Base-by-base conservation (phyloP, 2,113 vertebrate species). In the Pelvicachromis taeniatus region DNA sequence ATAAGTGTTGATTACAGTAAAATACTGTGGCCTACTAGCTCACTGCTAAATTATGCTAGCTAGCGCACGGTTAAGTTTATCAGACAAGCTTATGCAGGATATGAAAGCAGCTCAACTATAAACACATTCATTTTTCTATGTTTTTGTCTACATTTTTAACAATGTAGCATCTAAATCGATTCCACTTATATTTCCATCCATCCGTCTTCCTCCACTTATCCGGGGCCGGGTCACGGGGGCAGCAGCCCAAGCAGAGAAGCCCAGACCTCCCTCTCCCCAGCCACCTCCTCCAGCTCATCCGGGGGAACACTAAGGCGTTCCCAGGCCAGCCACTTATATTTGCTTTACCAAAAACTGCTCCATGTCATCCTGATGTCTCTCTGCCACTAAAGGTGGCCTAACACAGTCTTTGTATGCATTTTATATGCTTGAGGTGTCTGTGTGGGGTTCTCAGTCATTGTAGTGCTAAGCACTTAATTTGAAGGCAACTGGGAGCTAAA, bases 321-420 rank as follows among this genome's bases (percentile, higher is more conserved):
- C n/a, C n/a, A n/a, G n/a, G n/a, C n/a, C n/a, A n/a, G n/a, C n/a
- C n/a, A n/a, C n/a, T n/a, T n/a, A n/a, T 59, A 33, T 33, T 59
- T 59, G 5, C 29, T 33, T 61, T 61, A 33, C 33, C 29, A 33
- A 33, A 33, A 33, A 61, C 58, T 33, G 56, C 29, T 33, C 8
- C 0, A 8, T 59, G 29, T 59, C 16, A 33, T 61, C 31, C 31
- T 35, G 31, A 35, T 35, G 9, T 61, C 58, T n/a, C 59, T 4
- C 59, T 0, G 2, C 1, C 31, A n/a, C 31, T n/a, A 63, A 5
- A 63, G 9, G 59, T 35, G 17, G 0, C 59, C 9, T 63, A 2
- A 63, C 0, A 3, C 31, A n/a, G 16, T 33, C 58, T 61, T 7
- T 61, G 35, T 4, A 61, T n/a, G 0, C 35, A 35, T 63, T 35